Evolutionary conservation across 1,140 invertebrate species (phyloP), one percentile per base, ranked within the genome.

Genomic region (Drosophila grimshawi): DNA sequence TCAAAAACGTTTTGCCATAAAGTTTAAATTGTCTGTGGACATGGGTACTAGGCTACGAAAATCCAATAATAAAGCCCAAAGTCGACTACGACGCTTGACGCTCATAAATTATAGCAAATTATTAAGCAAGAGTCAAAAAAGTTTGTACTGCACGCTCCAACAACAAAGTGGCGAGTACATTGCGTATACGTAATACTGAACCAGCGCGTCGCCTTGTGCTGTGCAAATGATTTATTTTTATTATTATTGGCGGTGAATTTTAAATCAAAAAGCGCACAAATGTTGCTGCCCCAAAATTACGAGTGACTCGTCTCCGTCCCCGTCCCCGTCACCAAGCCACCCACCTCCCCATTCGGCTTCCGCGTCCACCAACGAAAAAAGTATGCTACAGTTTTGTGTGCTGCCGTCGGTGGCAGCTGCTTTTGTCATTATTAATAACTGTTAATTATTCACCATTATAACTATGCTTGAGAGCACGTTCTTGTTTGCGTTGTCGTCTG

Each of bases 371-470:
- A 51, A 30, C 7, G 11, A 43, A 67, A 81, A 81, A 83, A 85
- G 57, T 74, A 67, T 73, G 78, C 81, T 75, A 86, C 66, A 66
- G 65, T 81, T 72, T 70, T 81, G 82, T 79, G 66, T 71, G 82
- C 66, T 70, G 78, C 68, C 66, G 74, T 78, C 48, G 59, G 74
- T 64, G 78, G 71, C 86, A 90, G 86, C 86, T 90, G 86, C 77
- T 83, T 86, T 90, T 90, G 86, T 90, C 86, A 86, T 90, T 90
- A 90, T 90, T 90, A 90, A 90, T 90, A 90, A 86, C 86, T 90
- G 86, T 90, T 90, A 90, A 90, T 90, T 90, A 90, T 90, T 90
- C 86, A 90, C 82, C 82, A 90, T 86, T 82, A 90, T 80, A 82
- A 72, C 82, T 78, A 74, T 86, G 78, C 70, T 70, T 46, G 55